Conservation (phyloP, 2,888 invertebrate species). For the Noctua comes region DNA sequence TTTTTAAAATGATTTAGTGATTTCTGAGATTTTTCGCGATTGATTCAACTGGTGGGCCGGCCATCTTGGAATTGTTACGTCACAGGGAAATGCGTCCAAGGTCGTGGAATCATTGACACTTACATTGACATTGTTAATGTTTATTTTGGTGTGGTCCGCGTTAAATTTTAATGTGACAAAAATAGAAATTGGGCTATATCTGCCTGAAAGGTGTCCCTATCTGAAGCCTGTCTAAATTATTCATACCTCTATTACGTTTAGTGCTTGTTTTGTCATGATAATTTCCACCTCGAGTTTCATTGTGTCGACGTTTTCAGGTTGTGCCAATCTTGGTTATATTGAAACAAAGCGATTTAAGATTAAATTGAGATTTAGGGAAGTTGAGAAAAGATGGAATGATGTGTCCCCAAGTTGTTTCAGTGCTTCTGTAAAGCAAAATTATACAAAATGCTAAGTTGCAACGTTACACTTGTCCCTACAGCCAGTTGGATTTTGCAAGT, state of each 20-base stretch:
- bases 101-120: slow-evolving; percentile 26
- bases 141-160: background rate
- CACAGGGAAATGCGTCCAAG: slow-evolving; percentile 24
- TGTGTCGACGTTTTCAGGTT: background rate
- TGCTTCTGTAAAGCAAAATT: background rate
- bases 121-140: slow-evolving; percentile 20
- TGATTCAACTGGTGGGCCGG: slow-evolving; percentile 23
- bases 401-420: background rate
- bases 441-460: background rate
- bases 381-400: background rate
- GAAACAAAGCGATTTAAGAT: background rate
- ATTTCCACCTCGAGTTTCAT: background rate
- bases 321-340: background rate
- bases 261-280: slow-evolving; percentile 1
- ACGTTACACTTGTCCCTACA: background rate
- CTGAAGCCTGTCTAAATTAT: background rate
- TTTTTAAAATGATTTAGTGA: slow-evolving; percentile 39
- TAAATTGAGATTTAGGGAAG: background rate
- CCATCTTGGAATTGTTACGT: slow-evolving; percentile 29
- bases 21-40: slow-evolving; percentile 51
- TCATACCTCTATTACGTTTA: background rate
- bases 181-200: background rate
- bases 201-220: background rate
- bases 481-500: background rate
- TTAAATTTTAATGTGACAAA: background rate